These are phyloP conservation scores for Lagopus leucura DNA, from an alignment of 2,113 vertebrate species.

Conservation along the genomic window DNA sequence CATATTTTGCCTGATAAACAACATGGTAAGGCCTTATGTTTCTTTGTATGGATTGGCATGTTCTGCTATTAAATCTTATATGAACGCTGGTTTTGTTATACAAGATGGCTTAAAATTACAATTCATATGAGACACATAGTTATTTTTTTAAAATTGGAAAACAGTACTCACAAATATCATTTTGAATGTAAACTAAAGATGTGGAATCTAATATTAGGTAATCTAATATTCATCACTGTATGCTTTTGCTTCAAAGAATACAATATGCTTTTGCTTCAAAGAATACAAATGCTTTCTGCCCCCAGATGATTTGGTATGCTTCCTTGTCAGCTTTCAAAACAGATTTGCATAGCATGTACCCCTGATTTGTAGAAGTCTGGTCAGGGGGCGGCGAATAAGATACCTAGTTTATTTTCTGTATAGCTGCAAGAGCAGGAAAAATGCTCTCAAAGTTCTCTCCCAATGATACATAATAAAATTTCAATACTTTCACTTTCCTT, in stretches of 20 bases:
- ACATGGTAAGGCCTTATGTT: not conserved
- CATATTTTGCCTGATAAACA: not conserved
- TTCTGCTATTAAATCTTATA: slow-evolving; percentile 25
- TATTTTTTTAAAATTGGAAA: not conserved
- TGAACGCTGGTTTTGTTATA: not conserved
- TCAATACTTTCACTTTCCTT: not conserved
- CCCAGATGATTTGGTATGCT: not conserved
- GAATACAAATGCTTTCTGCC: not conserved
- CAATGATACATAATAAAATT: not conserved
- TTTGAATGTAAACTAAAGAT: not conserved
- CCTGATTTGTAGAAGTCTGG: not conserved
- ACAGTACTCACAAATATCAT: not conserved
- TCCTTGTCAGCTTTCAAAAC: not conserved
- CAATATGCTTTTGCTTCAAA: slow-evolving; percentile 3
- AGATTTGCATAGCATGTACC: not conserved
- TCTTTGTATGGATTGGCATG: not conserved
- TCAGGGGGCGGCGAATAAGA: not conserved
- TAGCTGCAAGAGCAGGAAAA: not conserved
- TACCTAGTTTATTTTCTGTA: not conserved
- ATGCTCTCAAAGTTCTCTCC: not conserved
- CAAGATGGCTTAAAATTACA: not conserved
- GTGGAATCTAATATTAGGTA: not conserved
- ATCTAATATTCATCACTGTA: not conserved
- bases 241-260: slow-evolving; percentile 23
- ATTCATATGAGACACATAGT: not conserved